A percentile compares a stretch with the other conserved stretches of the same genome.
These are phyloP conservation scores for Argya squamiceps DNA, from an alignment of 2,797 vertebrate species.

Conservation along the genomic window DNA sequence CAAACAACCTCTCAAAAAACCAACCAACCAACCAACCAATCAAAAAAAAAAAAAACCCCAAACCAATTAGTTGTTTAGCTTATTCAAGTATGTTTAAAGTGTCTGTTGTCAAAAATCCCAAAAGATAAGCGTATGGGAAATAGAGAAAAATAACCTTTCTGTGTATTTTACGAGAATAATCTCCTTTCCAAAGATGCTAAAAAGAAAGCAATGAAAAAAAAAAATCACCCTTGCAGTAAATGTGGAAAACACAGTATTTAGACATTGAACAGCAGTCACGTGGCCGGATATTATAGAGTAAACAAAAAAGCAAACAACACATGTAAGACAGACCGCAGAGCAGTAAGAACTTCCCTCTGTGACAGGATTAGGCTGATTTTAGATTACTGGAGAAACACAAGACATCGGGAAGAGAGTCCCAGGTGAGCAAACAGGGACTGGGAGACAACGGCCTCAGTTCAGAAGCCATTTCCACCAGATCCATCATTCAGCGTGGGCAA, in stretches of 20 bases:
- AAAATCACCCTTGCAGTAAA: not conserved
- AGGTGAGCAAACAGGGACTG: not conserved
- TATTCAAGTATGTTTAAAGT: not conserved
- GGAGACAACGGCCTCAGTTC: not conserved
- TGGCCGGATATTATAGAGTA: not conserved
- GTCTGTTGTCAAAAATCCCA: not conserved
- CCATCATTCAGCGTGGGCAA: not conserved
- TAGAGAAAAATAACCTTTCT: fast-evolving
- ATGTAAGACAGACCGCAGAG: not conserved
- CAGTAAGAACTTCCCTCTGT: not conserved
- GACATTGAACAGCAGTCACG: not conserved
- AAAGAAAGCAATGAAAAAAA: not conserved
- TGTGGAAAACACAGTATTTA: not conserved
- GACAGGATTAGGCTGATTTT: not conserved
- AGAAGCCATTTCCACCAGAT: not conserved
- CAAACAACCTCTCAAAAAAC: not conserved
- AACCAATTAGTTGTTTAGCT: not conserved
- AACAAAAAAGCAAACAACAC: not conserved
- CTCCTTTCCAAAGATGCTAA: not conserved
- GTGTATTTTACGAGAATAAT: not conserved
- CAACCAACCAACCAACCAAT: not conserved
- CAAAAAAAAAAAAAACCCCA: too few relatives aligned
- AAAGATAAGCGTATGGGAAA: not conserved
- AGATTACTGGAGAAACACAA: not conserved
- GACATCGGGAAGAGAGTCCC: not conserved